phyloP scores from a whole-genome alignment of 2,888 invertebrate genomes.

The Pseudoips prasinana region DNA sequence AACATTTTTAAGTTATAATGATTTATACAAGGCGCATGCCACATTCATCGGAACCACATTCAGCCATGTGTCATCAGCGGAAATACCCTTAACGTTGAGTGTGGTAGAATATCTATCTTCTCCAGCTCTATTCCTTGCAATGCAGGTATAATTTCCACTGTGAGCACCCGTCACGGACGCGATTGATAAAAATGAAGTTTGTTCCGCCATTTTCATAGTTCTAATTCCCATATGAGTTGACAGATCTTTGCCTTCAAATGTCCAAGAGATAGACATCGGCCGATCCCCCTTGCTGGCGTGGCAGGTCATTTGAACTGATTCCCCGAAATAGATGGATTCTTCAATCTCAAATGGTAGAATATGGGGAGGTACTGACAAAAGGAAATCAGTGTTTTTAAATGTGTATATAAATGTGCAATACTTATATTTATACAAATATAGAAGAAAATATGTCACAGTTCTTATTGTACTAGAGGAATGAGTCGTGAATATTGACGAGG shows the following conservation, averaged over 20 bases:
- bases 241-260: conserved; percentile 85
- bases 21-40: conserved; percentile 57
- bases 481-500: conserved; percentile 80
- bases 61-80: conserved; percentile 50
- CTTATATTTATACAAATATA: conserved; percentile 50
- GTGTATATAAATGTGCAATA: conserved; percentile 69
- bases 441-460: conserved; percentile 34
- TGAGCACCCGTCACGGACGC: conserved; percentile 86
- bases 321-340: conserved; percentile 86
- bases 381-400: conserved; percentile 57
- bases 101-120: conserved; percentile 84
- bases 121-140: conserved; percentile 88
- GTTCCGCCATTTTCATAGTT: conserved; percentile 84
- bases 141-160: conserved; percentile 89
- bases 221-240: conserved; percentile 80
- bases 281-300: conserved; percentile 88
- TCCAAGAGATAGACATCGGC: conserved; percentile 88
- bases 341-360: conserved; percentile 85
- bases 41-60: too few species aligned
- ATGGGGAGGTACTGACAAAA: conserved; percentile 83
- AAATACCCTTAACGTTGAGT: conserved; percentile 77
- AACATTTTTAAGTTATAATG: conserved; percentile 48
- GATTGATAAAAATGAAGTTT: conserved; percentile 87
- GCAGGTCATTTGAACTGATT: conserved; percentile 86
- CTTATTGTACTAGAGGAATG: conserved; percentile 37